Evolutionary conservation across 1,140 invertebrate genomes (phyloP).

Genomic region (Heliothis virescens): DNA sequence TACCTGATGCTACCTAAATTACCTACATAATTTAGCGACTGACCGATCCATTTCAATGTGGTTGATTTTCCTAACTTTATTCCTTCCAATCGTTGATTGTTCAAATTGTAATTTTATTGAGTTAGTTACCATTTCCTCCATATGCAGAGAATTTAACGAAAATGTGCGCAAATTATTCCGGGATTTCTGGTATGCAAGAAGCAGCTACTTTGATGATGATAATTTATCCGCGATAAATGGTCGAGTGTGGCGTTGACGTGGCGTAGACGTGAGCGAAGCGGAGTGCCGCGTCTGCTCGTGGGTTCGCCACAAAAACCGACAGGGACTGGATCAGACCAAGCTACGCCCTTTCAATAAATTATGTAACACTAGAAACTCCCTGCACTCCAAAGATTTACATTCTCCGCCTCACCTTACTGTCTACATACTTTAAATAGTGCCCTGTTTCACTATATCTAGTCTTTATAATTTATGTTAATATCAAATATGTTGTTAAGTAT

Average conservation of each 20-base stretch:
- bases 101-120: too few relatives aligned
- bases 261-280: background rate
- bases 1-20: conserved; percentile 21
- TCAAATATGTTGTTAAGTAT: too few relatives aligned
- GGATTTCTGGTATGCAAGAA: background rate
- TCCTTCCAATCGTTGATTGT: too few relatives aligned
- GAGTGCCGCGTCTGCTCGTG: conserved; percentile 2
- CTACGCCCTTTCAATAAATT: conserved; percentile 38
- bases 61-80: background rate
- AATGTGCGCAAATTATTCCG: background rate
- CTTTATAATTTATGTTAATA: too few relatives aligned
- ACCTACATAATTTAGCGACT: conserved; percentile 17
- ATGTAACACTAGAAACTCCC: background rate
- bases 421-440: background rate
- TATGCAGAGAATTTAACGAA: background rate
- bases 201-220: conserved; percentile 1
- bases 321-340: conserved; percentile 14
- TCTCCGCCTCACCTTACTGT: background rate
- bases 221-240: conserved; percentile 26
- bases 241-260: conserved; percentile 28
- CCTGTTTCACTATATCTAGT: too few relatives aligned
- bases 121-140: too few relatives aligned
- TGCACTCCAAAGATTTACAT: conserved; percentile 25
- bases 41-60: background rate
- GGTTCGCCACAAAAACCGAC: conserved; percentile 23